phyloP scores from a whole-genome alignment of 2,113 vertebrate genomes.

The Brachyhypopomus occidentalis region DNA sequence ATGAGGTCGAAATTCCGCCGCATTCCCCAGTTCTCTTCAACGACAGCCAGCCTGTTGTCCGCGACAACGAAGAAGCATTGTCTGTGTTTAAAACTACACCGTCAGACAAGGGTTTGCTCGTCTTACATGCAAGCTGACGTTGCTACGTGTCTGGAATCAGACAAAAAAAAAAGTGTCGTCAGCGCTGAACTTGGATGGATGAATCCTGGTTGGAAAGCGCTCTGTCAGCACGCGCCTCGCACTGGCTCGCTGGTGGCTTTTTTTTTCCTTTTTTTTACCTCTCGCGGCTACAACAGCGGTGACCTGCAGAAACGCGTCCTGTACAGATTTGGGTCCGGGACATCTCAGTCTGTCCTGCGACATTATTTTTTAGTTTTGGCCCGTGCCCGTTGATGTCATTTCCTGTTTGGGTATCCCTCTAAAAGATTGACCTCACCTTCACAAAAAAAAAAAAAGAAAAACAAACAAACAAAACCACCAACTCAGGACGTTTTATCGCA shows the following conservation, averaged over 20 bases:
- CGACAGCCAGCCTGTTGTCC: constrained; percentile 9
- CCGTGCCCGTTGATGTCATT: constrained; percentile 75
- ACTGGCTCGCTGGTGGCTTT: constrained; percentile 61
- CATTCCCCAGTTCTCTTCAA: constrained; percentile 5
- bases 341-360: constrained; percentile 68
- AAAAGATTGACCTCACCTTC: constrained; percentile 18
- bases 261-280: too few relatives aligned
- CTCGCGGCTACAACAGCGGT: constrained; percentile 41
- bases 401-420: constrained; percentile 66
- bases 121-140: constrained; percentile 12
- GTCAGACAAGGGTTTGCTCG: not conserved
- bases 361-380: constrained; percentile 72
- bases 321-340: constrained; percentile 60
- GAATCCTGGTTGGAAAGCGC: constrained; percentile 62
- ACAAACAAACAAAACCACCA: too few relatives aligned
- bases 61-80: constrained; percentile 16
- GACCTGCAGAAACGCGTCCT: constrained; percentile 55
- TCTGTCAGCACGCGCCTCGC: constrained; percentile 64
- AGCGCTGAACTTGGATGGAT: constrained; percentile 67
- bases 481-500: too few relatives aligned
- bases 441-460: not conserved
- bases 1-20: constrained; percentile 28
- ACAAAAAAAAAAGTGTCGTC: constrained; percentile 61
- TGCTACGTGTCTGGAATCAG: constrained; percentile 60
- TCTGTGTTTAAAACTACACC: constrained; percentile 10